Evolutionary conservation across 2,797 vertebrate species (phyloP).

Genomic region (Tinamus major): DNA sequence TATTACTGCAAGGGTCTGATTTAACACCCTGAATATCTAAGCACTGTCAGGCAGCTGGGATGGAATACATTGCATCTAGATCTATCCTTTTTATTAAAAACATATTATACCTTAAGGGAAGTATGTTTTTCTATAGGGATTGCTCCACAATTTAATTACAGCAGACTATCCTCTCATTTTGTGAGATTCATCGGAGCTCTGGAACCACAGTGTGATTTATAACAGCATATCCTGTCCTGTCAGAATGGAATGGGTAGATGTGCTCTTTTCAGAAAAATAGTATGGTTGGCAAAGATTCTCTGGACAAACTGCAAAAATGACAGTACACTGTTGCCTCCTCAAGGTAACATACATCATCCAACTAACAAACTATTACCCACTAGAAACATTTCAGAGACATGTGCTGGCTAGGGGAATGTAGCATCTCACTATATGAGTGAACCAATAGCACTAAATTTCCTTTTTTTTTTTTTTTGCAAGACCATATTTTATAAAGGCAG

Average conservation of each 20-base stretch:
- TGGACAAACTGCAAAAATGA: constrained; percentile 53
- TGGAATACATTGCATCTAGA: background rate
- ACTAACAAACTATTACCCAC: constrained; percentile 61
- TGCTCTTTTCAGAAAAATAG: constrained; percentile 53
- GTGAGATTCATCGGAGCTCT: constrained; percentile 44
- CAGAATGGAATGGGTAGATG: constrained; percentile 34
- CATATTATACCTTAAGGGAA: constrained; percentile 64
- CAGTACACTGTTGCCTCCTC: constrained; percentile 9
- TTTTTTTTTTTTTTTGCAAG: background rate
- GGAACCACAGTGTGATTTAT: constrained; percentile 50
- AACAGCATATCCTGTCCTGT: constrained; percentile 41
- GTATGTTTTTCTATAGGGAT: constrained; percentile 27
- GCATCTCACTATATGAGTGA: constrained; percentile 4
- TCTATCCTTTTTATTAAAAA: constrained; percentile 70
- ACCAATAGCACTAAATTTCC: constrained; percentile 27
- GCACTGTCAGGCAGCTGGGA: background rate
- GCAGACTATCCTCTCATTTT: constrained; percentile 52
- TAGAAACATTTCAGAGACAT: constrained; percentile 37
- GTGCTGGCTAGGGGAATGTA: constrained; percentile 29
- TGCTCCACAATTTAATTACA: constrained; percentile 70
- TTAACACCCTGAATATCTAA: constrained; percentile 53
- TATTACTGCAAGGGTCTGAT: constrained; percentile 43
- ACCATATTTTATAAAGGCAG: constrained; percentile 20
- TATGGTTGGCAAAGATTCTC: constrained; percentile 45
- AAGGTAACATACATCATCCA: constrained; percentile 40